Base-by-base conservation (phyloP, 1,140 invertebrate species). In the Nylanderia fulva region DNA sequence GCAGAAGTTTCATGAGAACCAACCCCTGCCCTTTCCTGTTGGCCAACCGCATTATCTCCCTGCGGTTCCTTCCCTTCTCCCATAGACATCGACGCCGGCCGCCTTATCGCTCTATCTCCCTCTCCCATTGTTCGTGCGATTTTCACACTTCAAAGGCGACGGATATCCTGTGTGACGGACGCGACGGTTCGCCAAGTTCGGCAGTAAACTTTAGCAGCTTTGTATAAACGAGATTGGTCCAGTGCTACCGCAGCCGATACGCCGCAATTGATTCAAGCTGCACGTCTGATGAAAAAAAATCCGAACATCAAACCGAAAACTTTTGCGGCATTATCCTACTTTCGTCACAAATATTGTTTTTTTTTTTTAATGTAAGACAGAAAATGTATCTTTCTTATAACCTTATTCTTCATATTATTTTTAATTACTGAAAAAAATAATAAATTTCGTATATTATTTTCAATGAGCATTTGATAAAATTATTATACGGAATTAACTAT, bases 61-160 rank as follows among this genome's bases (percentile, higher is more conserved):
- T 52, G 52, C 18, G 60, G 56, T 42, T 63, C 36, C 33, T 18
- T 11, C 15, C 6, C 18, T 36, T 36, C 18, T 18, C 36, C 21
- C 60, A 36, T 9, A 18, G 8, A 71, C 66, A 24, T 24, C 33
- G 48, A 39, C 33, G 21, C 15, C 42, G 45, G 54, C n/a, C 39
- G 77, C 24, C 64, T 58, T 24, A n/a, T 42, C 64, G 42, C 24
- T 56, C 36, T 58, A 8, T 58, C 77, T 82, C 68, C 42, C 36
- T 27, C 56, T 75, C 39, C 75, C 39, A 88, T 88, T 88, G 86
- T 88, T 88, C 87, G 75, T 61, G 69, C 86, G 84, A 88, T 88
- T 88, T 88, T 88, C 87, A 88, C 87, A 86, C 86, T 85, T 85
- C 86, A 88, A 88, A 88, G 83, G 61, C 74, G 75, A 82, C 69